phyloP scores from a whole-genome alignment of 2,113 vertebrate species.

The Salvelinus alpinus region DNA sequence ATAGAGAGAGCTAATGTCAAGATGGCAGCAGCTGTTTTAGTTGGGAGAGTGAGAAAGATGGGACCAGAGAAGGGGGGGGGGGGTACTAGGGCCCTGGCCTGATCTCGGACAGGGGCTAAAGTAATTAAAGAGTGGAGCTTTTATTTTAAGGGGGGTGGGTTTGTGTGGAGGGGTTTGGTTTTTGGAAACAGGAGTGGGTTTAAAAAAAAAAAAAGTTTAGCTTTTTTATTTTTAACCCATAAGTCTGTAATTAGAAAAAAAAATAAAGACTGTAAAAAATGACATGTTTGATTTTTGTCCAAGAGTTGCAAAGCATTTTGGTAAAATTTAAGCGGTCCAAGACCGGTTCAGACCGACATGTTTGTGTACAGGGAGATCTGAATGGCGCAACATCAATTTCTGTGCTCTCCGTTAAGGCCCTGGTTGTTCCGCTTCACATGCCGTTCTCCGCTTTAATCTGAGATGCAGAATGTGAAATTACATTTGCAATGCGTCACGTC shows the following conservation, averaged over 20 bases:
- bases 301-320: too few relatives aligned
- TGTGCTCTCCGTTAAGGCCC: too few relatives aligned
- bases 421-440: too few relatives aligned
- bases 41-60: conserved; percentile 62
- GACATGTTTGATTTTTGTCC: background rate
- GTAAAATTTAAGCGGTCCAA: too few relatives aligned
- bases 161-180: conserved; percentile 57
- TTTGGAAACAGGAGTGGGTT: conserved; percentile 61
- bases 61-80: conserved; percentile 60
- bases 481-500: too few relatives aligned
- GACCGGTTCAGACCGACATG: too few relatives aligned
- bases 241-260: conserved; percentile 79
- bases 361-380: too few relatives aligned
- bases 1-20: conserved; percentile 56
- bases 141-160: conserved; percentile 59
- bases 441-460: too few relatives aligned
- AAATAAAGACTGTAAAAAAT: conserved; percentile 82
- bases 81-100: conserved; percentile 42
- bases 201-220: conserved; percentile 64
- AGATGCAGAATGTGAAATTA: too few relatives aligned
- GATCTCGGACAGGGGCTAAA: conserved; percentile 60
- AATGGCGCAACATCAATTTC: too few relatives aligned
- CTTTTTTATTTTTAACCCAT: conserved; percentile 82
- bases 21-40: conserved; percentile 59
- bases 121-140: conserved; percentile 59